Evolutionary conservation across 2,113 vertebrate genomes (phyloP).

Genomic region (Colius striatus): DNA sequence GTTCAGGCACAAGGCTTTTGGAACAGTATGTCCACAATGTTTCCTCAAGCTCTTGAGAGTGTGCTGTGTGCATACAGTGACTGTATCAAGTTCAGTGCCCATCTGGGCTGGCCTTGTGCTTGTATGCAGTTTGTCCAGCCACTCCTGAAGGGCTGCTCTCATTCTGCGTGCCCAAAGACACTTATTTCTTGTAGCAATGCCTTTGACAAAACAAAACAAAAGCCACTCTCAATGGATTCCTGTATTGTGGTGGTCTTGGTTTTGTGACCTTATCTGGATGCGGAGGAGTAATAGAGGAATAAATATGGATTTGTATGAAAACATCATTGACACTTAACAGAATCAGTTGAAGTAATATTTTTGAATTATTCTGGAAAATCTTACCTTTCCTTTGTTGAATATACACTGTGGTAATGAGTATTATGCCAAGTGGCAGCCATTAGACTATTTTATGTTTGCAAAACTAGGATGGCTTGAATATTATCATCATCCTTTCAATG

Average conservation of each 20-base stretch:
- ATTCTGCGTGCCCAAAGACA: neutral
- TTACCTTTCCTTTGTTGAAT: neutral
- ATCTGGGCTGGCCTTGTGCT: rapidly evolving
- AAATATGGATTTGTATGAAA: neutral
- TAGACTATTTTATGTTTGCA: neutral
- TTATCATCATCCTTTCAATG: neutral
- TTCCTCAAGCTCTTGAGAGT: neutral
- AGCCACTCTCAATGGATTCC: neutral
- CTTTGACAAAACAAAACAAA: neutral
- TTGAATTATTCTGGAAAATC: neutral
- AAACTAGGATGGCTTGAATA: neutral
- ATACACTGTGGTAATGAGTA: neutral
- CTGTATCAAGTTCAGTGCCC: no score
- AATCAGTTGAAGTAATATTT: neutral
- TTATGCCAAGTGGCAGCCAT: neutral
- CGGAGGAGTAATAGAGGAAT: neutral
- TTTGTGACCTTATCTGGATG: neutral
- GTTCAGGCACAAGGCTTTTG: rapidly evolving
- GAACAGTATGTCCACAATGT: neutral
- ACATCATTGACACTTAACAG: neutral
- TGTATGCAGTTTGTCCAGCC: no score
- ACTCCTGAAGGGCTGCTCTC: neutral
- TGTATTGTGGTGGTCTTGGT: neutral
- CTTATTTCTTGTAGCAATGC: neutral
- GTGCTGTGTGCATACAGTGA: rapidly evolving